Evolutionary conservation across 2,888 invertebrate species (phyloP).

Genomic region (Conops quadrifasciatus): DNA sequence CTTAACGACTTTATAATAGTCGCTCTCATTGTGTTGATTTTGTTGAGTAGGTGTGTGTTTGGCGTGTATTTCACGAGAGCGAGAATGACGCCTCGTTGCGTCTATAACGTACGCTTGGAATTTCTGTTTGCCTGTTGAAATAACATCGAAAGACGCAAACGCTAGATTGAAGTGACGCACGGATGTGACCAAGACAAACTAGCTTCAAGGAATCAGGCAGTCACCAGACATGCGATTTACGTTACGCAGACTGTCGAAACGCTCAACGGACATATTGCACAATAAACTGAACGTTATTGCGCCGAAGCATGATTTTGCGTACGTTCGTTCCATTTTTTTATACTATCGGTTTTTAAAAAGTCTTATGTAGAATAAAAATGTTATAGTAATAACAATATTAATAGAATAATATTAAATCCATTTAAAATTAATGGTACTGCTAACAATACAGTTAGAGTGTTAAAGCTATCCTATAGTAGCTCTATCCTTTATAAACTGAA

Average conservation of each 20-base stretch:
- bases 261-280: conserved; percentile 18
- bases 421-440: too few species aligned
- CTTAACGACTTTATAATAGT: conserved; percentile 19
- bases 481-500: too few species aligned
- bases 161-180: conserved; percentile 50
- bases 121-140: conserved; percentile 56
- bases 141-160: conserved; percentile 66
- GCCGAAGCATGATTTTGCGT: conserved; percentile 21
- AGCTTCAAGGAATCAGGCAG: neutral
- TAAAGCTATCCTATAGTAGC: too few species aligned
- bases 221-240: neutral
- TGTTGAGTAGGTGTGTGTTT: too few species aligned
- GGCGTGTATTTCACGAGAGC: too few species aligned
- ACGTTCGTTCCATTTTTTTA: conserved; percentile 10
- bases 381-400: too few species aligned
- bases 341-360: neutral
- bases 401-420: too few species aligned
- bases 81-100: conserved; percentile 12
- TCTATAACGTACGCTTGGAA: conserved; percentile 32
- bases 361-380: too few species aligned
- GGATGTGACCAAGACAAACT: neutral
- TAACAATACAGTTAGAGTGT: too few species aligned
- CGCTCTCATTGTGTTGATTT: too few species aligned
- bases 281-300: conserved; percentile 2
- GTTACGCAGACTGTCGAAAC: conserved; percentile 4